Percentiles rank a stretch among this genome's conserved stretches.
Conservation (phyloP, 1,140 invertebrate genomes). For the Eumaeus atala region DNA sequence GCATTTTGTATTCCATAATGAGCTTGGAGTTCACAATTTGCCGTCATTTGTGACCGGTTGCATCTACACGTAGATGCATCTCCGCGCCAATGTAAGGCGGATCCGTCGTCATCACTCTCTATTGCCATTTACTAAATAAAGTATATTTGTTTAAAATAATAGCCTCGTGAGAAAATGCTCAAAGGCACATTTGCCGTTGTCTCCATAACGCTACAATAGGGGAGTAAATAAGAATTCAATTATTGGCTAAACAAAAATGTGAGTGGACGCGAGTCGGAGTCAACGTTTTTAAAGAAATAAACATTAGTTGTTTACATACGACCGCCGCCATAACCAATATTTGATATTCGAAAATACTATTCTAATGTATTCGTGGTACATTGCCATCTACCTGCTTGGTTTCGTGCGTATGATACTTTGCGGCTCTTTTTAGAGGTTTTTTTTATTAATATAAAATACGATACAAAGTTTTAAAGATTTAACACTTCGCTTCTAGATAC, state of each 20-base stretch:
- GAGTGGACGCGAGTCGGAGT: constrained; percentile 60
- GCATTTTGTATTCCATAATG: too few relatives aligned
- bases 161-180: constrained; percentile 50
- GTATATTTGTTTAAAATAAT: constrained; percentile 6
- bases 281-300: constrained; percentile 69
- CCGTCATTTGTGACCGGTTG: too few relatives aligned
- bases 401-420: constrained; percentile 54
- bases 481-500: too few relatives aligned
- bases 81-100: neutral
- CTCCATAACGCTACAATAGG: constrained; percentile 43
- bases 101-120: neutral
- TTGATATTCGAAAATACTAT: constrained; percentile 72
- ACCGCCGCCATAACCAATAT: constrained; percentile 68
- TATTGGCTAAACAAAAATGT: constrained; percentile 69
- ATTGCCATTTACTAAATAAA: neutral
- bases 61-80: neutral
- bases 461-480: too few relatives aligned
- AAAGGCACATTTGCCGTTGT: constrained; percentile 44
- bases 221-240: constrained; percentile 68
- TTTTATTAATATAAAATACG: neutral
- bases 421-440: constrained; percentile 52
- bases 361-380: constrained; percentile 68
- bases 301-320: constrained; percentile 67
- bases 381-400: constrained; percentile 40
- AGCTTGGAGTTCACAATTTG: too few relatives aligned